Percentiles rank a stretch among this genome's conserved stretches.
These are phyloP conservation scores for Struthidea cinerea DNA, from an alignment of 2,113 vertebrate genomes.

Conservation along the genomic window DNA sequence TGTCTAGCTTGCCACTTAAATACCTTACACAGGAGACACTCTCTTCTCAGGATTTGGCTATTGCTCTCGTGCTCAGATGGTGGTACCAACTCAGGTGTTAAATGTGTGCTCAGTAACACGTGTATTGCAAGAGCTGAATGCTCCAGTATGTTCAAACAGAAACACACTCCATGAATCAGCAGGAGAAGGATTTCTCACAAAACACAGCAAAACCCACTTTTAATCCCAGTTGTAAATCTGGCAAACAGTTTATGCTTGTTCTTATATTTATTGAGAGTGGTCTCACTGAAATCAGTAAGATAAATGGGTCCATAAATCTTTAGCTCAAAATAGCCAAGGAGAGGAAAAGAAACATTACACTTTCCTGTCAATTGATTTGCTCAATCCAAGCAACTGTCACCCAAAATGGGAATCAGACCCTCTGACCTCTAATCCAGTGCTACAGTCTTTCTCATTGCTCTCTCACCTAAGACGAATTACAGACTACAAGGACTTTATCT, in stretches of 20 bases:
- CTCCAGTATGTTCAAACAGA: background rate
- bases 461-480: background rate
- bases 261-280: background rate
- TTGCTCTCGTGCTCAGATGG: background rate
- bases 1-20: background rate
- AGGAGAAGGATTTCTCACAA: background rate
- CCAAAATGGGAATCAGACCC: background rate
- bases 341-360: background rate
- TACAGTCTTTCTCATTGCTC: background rate
- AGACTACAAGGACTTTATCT: background rate
- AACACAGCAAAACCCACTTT: background rate
- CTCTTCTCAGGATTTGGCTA: background rate
- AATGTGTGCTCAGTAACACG: background rate
- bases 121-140: background rate
- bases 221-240: background rate
- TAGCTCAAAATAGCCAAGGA: background rate
- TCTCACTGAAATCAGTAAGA: background rate
- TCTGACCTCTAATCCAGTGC: background rate
- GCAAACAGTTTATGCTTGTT: background rate
- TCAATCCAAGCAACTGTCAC: background rate
- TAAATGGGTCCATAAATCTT: constrained; percentile 14
- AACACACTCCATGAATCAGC: background rate
- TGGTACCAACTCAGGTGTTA: background rate
- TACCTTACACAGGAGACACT: rapidly evolving
- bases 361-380: background rate